Evolutionary conservation across 2,888 invertebrate genomes (phyloP).

Genomic region (Frankliniella fusca): DNA sequence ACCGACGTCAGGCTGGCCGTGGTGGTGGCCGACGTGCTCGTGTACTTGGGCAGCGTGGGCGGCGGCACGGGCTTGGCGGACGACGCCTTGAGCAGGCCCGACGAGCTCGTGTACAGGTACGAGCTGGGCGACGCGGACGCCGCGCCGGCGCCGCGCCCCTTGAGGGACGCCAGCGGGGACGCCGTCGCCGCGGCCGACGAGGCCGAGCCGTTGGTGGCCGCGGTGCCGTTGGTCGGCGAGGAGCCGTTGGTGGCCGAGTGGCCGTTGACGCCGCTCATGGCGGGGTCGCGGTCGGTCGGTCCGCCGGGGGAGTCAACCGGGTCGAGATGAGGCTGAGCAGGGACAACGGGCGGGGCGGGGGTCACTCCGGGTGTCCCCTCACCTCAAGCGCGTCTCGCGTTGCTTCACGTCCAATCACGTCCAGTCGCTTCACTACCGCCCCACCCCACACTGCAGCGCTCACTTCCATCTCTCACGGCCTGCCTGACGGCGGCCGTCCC

Average conservation of each 20-base stretch:
- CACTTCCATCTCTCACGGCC: no score
- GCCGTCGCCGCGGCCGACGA: background rate
- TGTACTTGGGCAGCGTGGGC: slow-evolving; percentile 74
- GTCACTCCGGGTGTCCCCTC: background rate
- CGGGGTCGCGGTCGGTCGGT: background rate
- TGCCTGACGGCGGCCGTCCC: background rate
- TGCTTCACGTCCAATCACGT: slow-evolving; percentile 6
- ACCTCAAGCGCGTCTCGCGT: background rate
- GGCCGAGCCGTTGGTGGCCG: background rate
- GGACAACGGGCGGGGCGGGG: background rate
- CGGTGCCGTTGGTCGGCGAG: background rate
- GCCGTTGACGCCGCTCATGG: slow-evolving; percentile 16
- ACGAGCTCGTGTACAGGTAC: slow-evolving; percentile 40
- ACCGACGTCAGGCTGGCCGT: background rate
- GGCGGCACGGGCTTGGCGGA: slow-evolving; percentile 49
- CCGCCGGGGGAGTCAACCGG: no score
- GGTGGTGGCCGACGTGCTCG: slow-evolving; percentile 53
- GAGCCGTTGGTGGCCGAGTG: background rate
- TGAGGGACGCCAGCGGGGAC: slow-evolving; percentile 8
- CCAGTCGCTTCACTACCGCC: background rate
- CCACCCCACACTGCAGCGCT: no score
- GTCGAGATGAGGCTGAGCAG: background rate
- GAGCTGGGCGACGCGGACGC: slow-evolving; percentile 38
- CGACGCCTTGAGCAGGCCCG: slow-evolving; percentile 36
- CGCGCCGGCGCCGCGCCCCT: slow-evolving; percentile 5